These are phyloP conservation scores for Gallirallus australis DNA, from an alignment of 2,797 vertebrate species.

Conservation along the genomic window DNA sequence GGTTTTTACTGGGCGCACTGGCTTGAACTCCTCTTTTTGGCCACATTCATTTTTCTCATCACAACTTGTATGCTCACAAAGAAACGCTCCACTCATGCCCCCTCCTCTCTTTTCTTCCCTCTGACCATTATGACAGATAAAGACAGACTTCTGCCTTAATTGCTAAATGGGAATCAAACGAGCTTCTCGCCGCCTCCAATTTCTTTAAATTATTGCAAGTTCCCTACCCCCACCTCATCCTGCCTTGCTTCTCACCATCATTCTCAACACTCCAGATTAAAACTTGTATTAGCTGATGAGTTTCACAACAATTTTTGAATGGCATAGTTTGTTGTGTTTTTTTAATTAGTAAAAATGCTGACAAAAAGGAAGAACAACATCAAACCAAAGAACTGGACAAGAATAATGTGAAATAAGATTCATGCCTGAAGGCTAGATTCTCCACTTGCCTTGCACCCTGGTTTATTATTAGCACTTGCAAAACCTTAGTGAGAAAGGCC, in stretches of 20 bases:
- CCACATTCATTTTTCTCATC: neutral
- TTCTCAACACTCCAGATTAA: neutral
- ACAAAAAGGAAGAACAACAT: neutral
- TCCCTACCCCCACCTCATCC: neutral
- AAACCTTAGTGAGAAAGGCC: neutral
- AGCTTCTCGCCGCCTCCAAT: neutral
- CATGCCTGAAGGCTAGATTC: neutral
- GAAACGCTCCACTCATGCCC: neutral
- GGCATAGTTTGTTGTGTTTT: neutral
- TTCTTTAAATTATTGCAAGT: neutral
- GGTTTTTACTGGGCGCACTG: neutral
- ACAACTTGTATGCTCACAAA: neutral
- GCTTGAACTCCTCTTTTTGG: neutral
- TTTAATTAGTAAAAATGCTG: neutral
- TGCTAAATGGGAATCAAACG: slow-evolving; percentile 4
- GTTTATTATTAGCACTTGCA: slow-evolving; percentile 26
- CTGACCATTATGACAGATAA: neutral
- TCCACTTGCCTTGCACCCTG: neutral
- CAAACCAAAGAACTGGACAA: neutral
- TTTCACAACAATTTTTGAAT: neutral
- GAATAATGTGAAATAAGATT: neutral
- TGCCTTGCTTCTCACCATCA: neutral
- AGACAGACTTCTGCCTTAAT: neutral
- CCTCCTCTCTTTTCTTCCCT: neutral
- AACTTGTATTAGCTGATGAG: neutral